phyloP scores from a whole-genome alignment of 2,888 invertebrate species.

The Cristatella mucedo region DNA sequence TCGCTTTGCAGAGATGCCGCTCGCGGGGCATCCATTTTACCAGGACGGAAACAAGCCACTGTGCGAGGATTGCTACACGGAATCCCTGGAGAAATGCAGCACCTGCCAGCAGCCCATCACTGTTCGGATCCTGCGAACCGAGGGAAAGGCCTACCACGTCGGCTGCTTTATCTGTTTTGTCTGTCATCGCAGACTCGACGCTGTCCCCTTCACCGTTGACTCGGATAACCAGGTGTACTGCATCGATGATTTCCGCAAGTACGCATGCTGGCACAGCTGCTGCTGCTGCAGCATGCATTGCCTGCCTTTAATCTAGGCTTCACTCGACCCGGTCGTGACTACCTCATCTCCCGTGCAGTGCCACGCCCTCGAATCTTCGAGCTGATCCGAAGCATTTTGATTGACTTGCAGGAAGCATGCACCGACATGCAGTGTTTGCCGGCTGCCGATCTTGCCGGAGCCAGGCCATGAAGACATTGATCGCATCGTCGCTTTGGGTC shows the following conservation, averaged over 20 bases:
- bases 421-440: slow-evolving; percentile 89
- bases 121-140: slow-evolving; percentile 46
- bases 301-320: slow-evolving; percentile 3
- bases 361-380: not conserved
- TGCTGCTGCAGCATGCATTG: not conserved
- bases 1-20: slow-evolving; percentile 48
- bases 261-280: too few species aligned
- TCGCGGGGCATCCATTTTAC: slow-evolving; percentile 82
- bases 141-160: slow-evolving; percentile 92
- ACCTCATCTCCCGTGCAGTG: too few species aligned
- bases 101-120: slow-evolving; percentile 84
- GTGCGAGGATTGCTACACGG: slow-evolving; percentile 64
- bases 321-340: not conserved
- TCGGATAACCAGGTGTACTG: slow-evolving; percentile 95
- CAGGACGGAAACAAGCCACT: slow-evolving; percentile 84
- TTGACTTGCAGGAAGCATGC: slow-evolving; percentile 69
- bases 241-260: slow-evolving; percentile 96
- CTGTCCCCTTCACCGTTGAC: slow-evolving; percentile 96
- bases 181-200: slow-evolving; percentile 83
- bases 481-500: slow-evolving; percentile 86
- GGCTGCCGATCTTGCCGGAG: slow-evolving; percentile 90
- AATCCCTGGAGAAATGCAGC: slow-evolving; percentile 81
- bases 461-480: slow-evolving; percentile 92
- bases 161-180: slow-evolving; percentile 90
- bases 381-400: slow-evolving; percentile 17